phyloP scores from a whole-genome alignment of 2,888 invertebrate genomes.

The Teinopalpus imperialis region DNA sequence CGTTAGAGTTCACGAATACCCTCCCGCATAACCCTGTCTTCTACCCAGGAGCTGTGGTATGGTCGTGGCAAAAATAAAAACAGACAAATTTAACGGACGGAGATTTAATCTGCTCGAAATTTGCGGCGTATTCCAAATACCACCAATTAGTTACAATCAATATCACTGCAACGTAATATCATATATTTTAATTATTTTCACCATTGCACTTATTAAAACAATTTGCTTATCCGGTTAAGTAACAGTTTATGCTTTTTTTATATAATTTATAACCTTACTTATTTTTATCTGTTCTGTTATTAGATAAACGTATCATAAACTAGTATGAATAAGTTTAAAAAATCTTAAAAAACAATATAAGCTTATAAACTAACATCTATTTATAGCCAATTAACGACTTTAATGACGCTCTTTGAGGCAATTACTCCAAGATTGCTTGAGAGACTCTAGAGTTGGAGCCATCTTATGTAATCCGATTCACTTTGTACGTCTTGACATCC shows the following conservation, averaged over 20 bases:
- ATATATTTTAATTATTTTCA: constrained; percentile 9
- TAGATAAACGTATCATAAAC: no score
- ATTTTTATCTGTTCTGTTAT: no score
- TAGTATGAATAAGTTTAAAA: no score
- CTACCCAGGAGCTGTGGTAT: no score
- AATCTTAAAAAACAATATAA: neutral
- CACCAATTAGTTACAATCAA: constrained; percentile 10
- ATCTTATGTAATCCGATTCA: constrained; percentile 14
- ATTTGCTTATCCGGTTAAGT: no score
- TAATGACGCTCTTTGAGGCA: constrained; percentile 14
- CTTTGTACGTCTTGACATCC: neutral
- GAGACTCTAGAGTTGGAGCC: constrained; percentile 15
- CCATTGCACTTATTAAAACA: constrained; percentile 2
- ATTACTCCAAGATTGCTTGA: constrained; percentile 14
- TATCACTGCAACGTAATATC: constrained; percentile 1
- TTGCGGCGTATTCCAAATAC: neutral
- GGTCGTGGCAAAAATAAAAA: neutral
- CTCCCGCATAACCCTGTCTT: no score
- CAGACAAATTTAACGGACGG: neutral
- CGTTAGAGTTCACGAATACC: no score
- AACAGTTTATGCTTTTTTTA: no score
- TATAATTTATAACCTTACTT: no score
- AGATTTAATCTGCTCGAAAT: neutral
- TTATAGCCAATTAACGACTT: constrained; percentile 4
- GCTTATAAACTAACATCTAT: neutral